Conservation (phyloP, 1,140 invertebrate species). For the Drosophila santomea region DNA sequence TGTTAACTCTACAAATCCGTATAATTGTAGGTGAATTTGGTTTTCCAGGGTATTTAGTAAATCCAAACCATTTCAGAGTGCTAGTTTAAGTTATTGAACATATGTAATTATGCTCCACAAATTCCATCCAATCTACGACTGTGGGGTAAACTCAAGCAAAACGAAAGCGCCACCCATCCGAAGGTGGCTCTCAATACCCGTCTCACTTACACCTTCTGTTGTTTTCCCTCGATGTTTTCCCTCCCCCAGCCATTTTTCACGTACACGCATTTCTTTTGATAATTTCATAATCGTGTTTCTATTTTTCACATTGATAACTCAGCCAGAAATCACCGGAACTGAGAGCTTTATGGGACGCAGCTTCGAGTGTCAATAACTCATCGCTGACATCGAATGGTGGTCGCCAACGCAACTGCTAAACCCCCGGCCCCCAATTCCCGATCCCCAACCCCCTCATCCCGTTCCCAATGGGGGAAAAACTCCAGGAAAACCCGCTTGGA, state of each 20-base stretch:
- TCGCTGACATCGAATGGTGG: constrained; percentile 59
- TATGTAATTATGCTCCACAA: constrained; percentile 67
- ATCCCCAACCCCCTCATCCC: no score
- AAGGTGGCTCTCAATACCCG: constrained; percentile 23
- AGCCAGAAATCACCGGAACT: constrained; percentile 59
- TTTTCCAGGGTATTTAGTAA: constrained; percentile 12
- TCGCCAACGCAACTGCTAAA: constrained; percentile 42
- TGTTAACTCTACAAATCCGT: no score
- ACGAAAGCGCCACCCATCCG: constrained; percentile 72
- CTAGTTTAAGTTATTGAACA: constrained; percentile 36
- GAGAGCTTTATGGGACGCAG: constrained; percentile 56
- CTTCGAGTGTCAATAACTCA: constrained; percentile 65
- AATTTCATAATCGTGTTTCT: constrained; percentile 82
- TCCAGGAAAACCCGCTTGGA: constrained; percentile 35
- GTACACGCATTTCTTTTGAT: constrained; percentile 49
- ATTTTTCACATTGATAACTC: constrained; percentile 75
- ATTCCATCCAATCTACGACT: constrained; percentile 73
- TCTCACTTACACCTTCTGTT: not conserved
- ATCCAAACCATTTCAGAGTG: not conserved
- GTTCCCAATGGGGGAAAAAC: not conserved
- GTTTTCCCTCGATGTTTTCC: not conserved
- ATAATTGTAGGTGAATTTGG: not conserved
- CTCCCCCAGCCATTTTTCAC: constrained; percentile 6
- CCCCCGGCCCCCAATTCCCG: no score
- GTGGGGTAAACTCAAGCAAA: constrained; percentile 72